Base-by-base conservation (phyloP, 2,113 vertebrate species). In the Petaurus breviceps region DNA sequence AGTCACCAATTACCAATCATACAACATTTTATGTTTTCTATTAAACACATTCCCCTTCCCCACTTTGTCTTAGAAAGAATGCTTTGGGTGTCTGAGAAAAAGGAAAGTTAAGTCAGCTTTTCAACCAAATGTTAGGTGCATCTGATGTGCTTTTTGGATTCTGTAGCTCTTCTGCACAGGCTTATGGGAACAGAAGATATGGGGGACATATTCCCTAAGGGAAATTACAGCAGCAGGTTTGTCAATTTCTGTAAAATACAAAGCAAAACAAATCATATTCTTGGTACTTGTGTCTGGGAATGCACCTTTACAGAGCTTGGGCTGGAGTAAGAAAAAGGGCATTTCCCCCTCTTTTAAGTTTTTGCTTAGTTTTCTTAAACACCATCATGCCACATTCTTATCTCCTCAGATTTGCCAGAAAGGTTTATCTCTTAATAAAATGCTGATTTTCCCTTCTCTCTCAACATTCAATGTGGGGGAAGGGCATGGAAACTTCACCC, bases 401-500 rank as follows among this genome's bases (percentile, higher is more conserved):
- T 52, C 97, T 53, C 51, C 26, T 31, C 90, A 61, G 89, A 31
- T 0, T 37, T 49, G 37, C 91, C 47, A 95, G 89, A 93, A 94
- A 89, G 46, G 54, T 26, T 12, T 55, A 89, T 90, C 53, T 68
- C 26, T 53, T 47, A 97, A 43, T 12, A 90, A 95, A 97, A 12
- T n/a, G 51, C 92, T 90, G 37, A 22, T 93, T 96, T 91, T 95
- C 94, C 14, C 91, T 95, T 96, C 37, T 55, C 1, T 95, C 89
- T 54, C 9, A 94, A n/a, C 31, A 57, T 52, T 96, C 57, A 84
- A 0, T 43, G 2, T 0, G 91, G 91, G 94, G 68, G 23, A 95
- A 97, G 97, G 95, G 3, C 19, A 57, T 52, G 26, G 2, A 92
- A 95, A 92, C 90, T 51, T 94, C 51, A 95, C 24, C 89, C 22